phyloP scores from a whole-genome alignment of 2,113 vertebrate species.

The Lepisosteus oculatus region DNA sequence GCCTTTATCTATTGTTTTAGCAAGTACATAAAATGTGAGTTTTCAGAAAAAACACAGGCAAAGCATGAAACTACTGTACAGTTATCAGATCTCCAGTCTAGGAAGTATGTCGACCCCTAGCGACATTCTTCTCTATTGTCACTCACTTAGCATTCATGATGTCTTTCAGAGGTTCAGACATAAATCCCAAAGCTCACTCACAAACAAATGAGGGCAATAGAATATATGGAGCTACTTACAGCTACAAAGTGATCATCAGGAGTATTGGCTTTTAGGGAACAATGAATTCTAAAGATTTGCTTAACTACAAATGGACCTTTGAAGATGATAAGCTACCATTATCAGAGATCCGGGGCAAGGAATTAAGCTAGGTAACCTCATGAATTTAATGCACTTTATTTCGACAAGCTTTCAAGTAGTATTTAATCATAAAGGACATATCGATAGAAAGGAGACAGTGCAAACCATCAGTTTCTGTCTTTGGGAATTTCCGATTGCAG shows the following conservation, averaged over 20 bases:
- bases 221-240: background rate
- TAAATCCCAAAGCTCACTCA: background rate
- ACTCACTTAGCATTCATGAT: conserved; percentile 1
- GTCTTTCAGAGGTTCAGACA: background rate
- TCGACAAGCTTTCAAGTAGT: background rate
- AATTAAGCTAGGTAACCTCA: background rate
- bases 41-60: too few relatives aligned
- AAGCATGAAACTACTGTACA: too few relatives aligned
- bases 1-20: too few relatives aligned
- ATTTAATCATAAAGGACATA: background rate
- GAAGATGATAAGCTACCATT: background rate
- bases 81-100: too few relatives aligned
- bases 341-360: background rate
- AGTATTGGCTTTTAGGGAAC: conserved; percentile 1
- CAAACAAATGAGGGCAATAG: background rate
- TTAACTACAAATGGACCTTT: background rate
- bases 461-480: background rate
- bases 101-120: background rate
- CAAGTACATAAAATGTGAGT: too few relatives aligned
- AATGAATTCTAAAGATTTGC: background rate
- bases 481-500: background rate
- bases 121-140: background rate
- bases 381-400: background rate
- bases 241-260: conserved; percentile 1
- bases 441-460: background rate